Percentiles rank a stretch among this genome's conserved stretches.
Evolutionary conservation across 2,113 vertebrate species (phyloP).

Genomic region (Paratilapia polleni): DNA sequence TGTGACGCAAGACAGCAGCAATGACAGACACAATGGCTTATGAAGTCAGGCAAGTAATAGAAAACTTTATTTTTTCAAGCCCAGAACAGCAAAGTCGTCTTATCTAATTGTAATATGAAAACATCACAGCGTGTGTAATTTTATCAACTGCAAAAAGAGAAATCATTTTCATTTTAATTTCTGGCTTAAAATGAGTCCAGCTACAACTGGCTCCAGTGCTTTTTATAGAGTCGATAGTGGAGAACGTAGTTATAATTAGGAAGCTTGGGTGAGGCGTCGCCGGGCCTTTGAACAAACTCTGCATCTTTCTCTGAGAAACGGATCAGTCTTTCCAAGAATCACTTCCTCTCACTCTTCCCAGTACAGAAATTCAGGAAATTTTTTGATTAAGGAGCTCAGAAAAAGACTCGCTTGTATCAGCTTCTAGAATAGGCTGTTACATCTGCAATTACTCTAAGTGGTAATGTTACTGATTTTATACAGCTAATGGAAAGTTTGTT

Average conservation of each 20-base stretch:
- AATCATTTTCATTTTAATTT: slow-evolving; percentile 31
- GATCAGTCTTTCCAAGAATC: background rate
- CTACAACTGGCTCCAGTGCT: background rate
- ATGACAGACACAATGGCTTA: background rate
- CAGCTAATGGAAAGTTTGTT: background rate
- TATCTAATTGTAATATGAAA: background rate
- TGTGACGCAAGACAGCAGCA: background rate
- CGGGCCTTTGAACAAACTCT: background rate
- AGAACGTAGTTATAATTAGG: slow-evolving; percentile 13
- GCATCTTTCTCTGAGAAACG: background rate
- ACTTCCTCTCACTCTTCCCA: background rate
- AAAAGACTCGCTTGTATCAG: background rate
- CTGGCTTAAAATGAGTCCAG: slow-evolving; percentile 12
- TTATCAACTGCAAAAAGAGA: background rate
- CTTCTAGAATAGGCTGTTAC: background rate
- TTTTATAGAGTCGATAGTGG: background rate
- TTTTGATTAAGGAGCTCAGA: background rate
- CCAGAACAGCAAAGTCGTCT: background rate
- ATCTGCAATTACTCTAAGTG: background rate
- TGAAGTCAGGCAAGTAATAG: background rate
- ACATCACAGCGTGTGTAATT: background rate
- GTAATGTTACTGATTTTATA: background rate
- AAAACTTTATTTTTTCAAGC: background rate
- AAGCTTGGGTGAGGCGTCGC: background rate
- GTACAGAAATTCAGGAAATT: background rate